Base-by-base conservation (phyloP, 2,113 vertebrate species). In the Lagopus muta region DNA sequence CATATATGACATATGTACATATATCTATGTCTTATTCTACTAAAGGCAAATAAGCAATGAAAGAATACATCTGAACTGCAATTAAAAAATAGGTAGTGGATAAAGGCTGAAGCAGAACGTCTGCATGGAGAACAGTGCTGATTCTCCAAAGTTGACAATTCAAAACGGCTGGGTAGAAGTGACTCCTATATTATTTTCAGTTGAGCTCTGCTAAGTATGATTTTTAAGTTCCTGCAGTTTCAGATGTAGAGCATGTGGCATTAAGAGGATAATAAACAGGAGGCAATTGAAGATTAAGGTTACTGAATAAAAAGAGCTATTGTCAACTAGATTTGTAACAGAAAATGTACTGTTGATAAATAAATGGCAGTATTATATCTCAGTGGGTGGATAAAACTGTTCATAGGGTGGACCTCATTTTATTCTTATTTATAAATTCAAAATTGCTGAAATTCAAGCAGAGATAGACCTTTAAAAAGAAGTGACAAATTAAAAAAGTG, bases 381-480 rank as follows among this genome's bases (percentile, higher is more conserved):
- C 79, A 38, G 27, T 88, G 34, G 42, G 27, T 86, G 34, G 40
- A 85, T 83, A 86, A 75, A 58, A 70, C 43, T 70, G 61, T 67
- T 91, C 85, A 72, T 73, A 84, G 15, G 36, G 38, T 72, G 48
- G 62, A 77, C 58, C 58, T 77, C 82, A 57, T 30, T 80, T 75
- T 89, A 87, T 95, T 91, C 71, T 82, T 86, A 90, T 93, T 92
- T 83, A 95, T 95, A 82, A 95, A 90, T 79, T 84, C 74, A 84
- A 62, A 72, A 72, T 54, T 79, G 62, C 67, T 92, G 48, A 73
- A 95, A 95, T 57, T 75, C 76, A 93, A 82, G 70, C 43, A 90
- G 83, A 93, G 76, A 79, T 43, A 92, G 80, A 86, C 40, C 65
- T 92, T 86, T 57, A 57, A 95, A 90, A 90, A 27, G 34, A 91